phyloP scores from a whole-genome alignment of 1,140 invertebrate species.

The Melitaea cinxia region DNA sequence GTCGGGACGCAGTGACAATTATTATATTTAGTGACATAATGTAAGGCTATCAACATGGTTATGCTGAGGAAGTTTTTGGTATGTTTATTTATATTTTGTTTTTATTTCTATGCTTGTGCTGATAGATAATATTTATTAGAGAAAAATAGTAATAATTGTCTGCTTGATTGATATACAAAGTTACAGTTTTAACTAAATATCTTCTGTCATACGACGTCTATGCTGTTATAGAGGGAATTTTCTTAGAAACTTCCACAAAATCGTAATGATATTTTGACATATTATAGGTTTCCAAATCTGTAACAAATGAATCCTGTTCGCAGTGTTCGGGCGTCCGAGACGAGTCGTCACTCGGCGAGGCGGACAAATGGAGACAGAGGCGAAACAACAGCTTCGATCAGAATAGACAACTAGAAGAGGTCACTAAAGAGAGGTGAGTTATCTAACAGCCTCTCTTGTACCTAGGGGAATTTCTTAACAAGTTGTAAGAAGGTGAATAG shows the following conservation, averaged over 20 bases:
- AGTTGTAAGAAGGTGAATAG: too few relatives aligned
- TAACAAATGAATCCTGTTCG: slow-evolving; percentile 22
- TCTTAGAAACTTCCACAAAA: too few relatives aligned
- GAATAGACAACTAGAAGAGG: slow-evolving; percentile 80
- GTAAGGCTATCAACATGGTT: slow-evolving; percentile 59
- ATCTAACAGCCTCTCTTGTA: not conserved
- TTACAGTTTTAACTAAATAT: too few relatives aligned
- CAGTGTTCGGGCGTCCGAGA: slow-evolving; percentile 74
- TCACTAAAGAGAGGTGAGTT: slow-evolving; percentile 79
- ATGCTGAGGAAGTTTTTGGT: slow-evolving; percentile 66
- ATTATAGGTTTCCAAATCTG: too few relatives aligned
- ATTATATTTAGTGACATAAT: slow-evolving; percentile 27
- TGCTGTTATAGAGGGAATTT: too few relatives aligned
- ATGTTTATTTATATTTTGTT: slow-evolving; percentile 27
- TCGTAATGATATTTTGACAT: too few relatives aligned
- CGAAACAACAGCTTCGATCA: slow-evolving; percentile 83
- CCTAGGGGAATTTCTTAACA: too few relatives aligned
- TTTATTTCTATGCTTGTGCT: not conserved
- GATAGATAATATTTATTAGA: not conserved
- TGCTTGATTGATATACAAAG: too few relatives aligned
- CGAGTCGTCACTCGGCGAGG: slow-evolving; percentile 59
- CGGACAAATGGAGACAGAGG: slow-evolving; percentile 79
- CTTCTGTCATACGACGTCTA: too few relatives aligned
- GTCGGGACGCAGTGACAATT: not conserved
- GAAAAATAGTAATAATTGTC: too few relatives aligned